Evolutionary conservation across 2,888 invertebrate species (phyloP), one percentile per base, ranked within the genome.

Genomic region (Physocephala rufipes): DNA sequence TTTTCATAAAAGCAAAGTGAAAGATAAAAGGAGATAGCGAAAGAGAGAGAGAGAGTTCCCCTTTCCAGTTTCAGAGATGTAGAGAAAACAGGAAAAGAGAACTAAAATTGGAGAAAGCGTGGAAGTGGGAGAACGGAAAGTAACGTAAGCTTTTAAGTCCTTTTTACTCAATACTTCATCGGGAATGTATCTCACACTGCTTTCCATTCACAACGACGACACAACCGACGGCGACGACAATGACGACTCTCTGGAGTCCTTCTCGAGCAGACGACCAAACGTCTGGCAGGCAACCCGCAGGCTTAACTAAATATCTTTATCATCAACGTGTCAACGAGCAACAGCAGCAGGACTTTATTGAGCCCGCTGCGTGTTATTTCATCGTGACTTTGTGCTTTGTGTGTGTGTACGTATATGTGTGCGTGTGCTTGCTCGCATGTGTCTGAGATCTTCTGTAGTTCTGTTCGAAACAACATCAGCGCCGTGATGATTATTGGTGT

Each of bases 401-500:
- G n/a, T n/a, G n/a, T 36, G 36, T 36, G 36, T 36, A 36, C 5
- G 36, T 36, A 5, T 51, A 16, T 2, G 51, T 19, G 21, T 53
- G 53, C 21, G 53, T 19, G 53, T 24, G 53, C 12, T 9, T 53
- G 53, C n/a, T 53, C n/a, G 21, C n/a, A 2, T 19, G 21, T 24
- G 64, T 65, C 28, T 36, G 36, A n/a, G 4, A 36, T 36, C 64
- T 65, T 49, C 9, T 26, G 15, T 15, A 43, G 26, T 28, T 12
- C n/a, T 28, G 21, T 16, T 45, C 12, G 16, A n/a, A 26, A n/a
- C 16, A 12, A 49, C 49, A 53, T 67, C 53, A 36, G 4, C 4
- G 9, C 9, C 43, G 59, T 58, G 58, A 19, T 67, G 15, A 67
- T 67, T 58, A 67, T 58, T 67, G 59, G 58, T 67, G 59, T 67